Evolutionary conservation across 2,888 invertebrate species (phyloP), one percentile per base, ranked within the genome.

Genomic region (Catocala sponsa): DNA sequence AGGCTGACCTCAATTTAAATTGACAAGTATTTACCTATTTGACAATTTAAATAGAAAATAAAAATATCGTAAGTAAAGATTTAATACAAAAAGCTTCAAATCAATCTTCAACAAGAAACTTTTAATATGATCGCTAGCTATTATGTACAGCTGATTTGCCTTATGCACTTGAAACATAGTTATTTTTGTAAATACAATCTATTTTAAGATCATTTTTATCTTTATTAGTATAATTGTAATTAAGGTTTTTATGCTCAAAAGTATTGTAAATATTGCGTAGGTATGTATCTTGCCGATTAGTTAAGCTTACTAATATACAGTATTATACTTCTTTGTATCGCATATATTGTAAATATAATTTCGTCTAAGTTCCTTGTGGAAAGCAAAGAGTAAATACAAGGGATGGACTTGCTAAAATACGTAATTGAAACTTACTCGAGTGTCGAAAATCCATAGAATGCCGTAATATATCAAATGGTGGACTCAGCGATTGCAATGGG

Each of bases 211-310:
- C 55, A 57, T 68, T 72, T 72, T 66, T 62, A 65, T 63, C 54
- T 58, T 54, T 67, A 50, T 47, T 65, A 63, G 59, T 61, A 56
- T 76, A 65, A 61, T 75, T 73, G 38, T 57, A 61, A 54, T 61
- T 61, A 70, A 64, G 49, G 25, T 52, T 62, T 65, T 53, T 74
- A 69, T 75, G 75, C 75, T 77, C 75, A 76, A 76, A 65, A 59
- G 50, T 70, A 63, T 80, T 88, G 88, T 87, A 88, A 83, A 87
- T 88, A 87, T 68, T 72, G 63, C 75, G 73, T 73, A n/a, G n/a
- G n/a, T n/a, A 76, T 84, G 74, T 81, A 72, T 88, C 88, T 88
- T 88, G 88, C 87, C 87, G 76, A 75, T 77, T 71, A 76, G 67
- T 80, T 81, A 81, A 82, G 76, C 7, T 74, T 59, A 79, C 66